phyloP scores from a whole-genome alignment of 2,113 vertebrate species.

The Capreolus pygargus region DNA sequence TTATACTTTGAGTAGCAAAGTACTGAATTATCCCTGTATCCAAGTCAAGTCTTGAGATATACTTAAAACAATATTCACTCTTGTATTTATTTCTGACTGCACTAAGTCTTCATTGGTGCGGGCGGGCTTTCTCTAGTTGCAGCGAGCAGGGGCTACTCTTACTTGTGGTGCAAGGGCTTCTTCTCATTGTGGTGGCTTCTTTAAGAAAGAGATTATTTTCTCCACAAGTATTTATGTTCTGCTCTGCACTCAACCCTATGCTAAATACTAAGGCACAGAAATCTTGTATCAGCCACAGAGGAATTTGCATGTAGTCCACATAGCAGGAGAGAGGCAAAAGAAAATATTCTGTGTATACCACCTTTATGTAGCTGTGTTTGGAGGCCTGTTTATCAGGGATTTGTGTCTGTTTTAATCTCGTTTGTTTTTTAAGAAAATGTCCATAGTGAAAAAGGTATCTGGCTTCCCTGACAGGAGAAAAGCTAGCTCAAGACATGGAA shows the following conservation, averaged over 20 bases:
- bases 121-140: neutral
- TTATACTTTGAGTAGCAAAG: neutral
- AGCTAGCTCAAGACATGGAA: neutral
- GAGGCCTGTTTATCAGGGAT: neutral
- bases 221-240: neutral
- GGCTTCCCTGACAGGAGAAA: neutral
- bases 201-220: neutral
- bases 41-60: neutral
- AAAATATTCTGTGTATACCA: neutral
- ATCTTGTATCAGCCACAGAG: neutral
- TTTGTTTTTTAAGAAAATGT: slow-evolving; percentile 2
- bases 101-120: neutral
- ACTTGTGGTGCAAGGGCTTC: neutral
- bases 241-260: neutral
- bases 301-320: neutral
- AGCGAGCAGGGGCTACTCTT: neutral
- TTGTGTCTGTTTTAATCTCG: neutral
- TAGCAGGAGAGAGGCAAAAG: neutral
- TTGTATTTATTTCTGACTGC: neutral
- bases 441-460: neutral
- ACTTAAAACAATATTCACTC: neutral
- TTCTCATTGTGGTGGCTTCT: neutral
- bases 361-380: neutral
- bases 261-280: neutral
- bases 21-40: neutral